Evolutionary conservation across 2,113 vertebrate genomes (phyloP), one percentile per base, ranked within the genome.

Genomic region (Brachionichthys hirsutus): DNA sequence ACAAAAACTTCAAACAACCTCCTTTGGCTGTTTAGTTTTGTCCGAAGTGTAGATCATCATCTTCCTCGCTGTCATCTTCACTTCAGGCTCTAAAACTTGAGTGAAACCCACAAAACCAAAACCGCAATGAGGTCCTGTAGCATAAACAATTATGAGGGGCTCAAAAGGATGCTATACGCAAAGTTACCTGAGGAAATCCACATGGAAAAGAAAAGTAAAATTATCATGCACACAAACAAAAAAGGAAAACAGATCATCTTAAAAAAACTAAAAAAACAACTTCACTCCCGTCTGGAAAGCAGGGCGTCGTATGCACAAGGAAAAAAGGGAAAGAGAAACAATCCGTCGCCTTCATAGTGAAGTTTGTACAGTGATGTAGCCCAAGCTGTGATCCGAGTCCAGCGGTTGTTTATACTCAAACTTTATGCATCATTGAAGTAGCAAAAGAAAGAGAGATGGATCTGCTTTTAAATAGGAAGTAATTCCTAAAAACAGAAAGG

Each of bases 241-340:
- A n/a, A 49, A 45, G 40, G 1, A 71, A 51, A 58, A 70, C 48
- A 51, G 54, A 62, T 73, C 67, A 64, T 62, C 44, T 30, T 30
- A 30, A 30, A 30, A 42, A 41, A 67, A 62, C 70, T 49, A n/a
- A n/a, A n/a, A n/a, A n/a, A n/a, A n/a, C n/a, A n/a, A n/a, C 62
- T 53, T 65, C 53, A 15, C 60, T 68, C 51, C 57, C 49, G 62
- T 71, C 59, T 41, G 6, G 30, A 65, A 17, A 17, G 6, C 41
- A 16, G 53, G 49, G 49, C 41, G 17, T 50, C 68, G 30, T 24
- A 53, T 34, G 46, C 41, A 64, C 59, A 73, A 75, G 67, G 57
- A 49, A 74, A 62, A 54, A 16, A 54, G 67, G 62, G 74, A 70
- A 54, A 70, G 67, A 81, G 12, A 78, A 72, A 58, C 56, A 82